Base-by-base conservation (phyloP, 2,888 invertebrate genomes). In the Eilema griseolum region DNA sequence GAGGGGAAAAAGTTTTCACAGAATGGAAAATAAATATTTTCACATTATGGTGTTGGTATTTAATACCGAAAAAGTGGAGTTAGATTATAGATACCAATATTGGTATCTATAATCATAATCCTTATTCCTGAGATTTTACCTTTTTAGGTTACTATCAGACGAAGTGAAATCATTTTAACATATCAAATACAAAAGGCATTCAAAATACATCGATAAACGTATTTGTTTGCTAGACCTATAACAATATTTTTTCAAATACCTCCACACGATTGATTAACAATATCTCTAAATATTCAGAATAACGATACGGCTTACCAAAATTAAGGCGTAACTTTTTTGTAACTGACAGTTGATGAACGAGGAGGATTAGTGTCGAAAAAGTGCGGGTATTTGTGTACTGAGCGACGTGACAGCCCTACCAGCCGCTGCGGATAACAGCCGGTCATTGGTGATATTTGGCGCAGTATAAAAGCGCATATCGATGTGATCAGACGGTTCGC, bases 361-460 rank as follows among this genome's bases (percentile, higher is more conserved):
- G 59, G 5, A 59, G 70, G 77, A 79, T 81, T 81, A 69, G 37
- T 46, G 37, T 52, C 66, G 75, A 81, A 81, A 78, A 79, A 73
- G 37, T 81, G 66, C 46, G 60, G 41, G 69, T 26, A 66, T 70
- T 78, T 68, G 61, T 67, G 73, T 68, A 11, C 57, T 73, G 79
- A 81, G 72, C 73, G 75, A 77, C 77, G 80, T 61, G 74, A 61
- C 60, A 72, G 46, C 79, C 79, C 75, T 71, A 72, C 23, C 62
- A 62, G 61, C 28, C 75, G 31, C 7, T 70, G 73, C 69, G 62
- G 64, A 59, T 78, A 76, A 46, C 41, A 70, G 37, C 76, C 64
- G 77, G 70, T 14, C 75, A 64, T 41, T 37, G 41, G 46, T 66
- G 67, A 70, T 72, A 70, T 72, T 75, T 68, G 67, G 60, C 63